phyloP scores from a whole-genome alignment of 2,797 vertebrate genomes.

The Pteropus rufus region DNA sequence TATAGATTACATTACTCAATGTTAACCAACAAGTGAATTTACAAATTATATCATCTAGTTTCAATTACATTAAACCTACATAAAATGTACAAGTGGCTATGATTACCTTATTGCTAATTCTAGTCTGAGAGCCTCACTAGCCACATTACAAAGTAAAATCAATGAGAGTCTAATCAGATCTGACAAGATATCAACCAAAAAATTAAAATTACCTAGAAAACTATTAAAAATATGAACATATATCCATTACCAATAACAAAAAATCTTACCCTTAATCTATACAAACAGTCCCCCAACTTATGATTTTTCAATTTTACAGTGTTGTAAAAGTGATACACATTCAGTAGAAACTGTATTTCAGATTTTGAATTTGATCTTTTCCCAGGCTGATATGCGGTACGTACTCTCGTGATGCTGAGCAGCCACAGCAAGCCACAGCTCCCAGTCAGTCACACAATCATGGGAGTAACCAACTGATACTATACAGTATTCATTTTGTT shows the following conservation, averaged over 20 bases:
- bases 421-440: neutral
- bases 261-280: neutral
- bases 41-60: neutral
- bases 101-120: neutral
- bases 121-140: neutral
- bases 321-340: neutral
- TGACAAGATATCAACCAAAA: neutral
- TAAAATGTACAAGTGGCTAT: neutral
- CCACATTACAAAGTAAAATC: neutral
- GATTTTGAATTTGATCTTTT: neutral
- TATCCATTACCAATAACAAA: neutral
- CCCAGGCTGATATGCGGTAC: too few relatives aligned
- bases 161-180: neutral
- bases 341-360: neutral
- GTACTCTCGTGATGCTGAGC: neutral
- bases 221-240: neutral
- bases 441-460: neutral
- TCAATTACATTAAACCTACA: neutral
- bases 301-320: neutral
- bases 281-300: neutral
- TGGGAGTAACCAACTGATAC: neutral
- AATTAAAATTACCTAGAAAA: neutral
- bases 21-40: conserved; percentile 29
- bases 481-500: neutral
- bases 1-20: neutral